A percentile compares a stretch with the other conserved stretches of the same genome.
These are phyloP conservation scores for Sitobion miscanthi DNA, from an alignment of 1,140 invertebrate genomes.

Conservation along the genomic window DNA sequence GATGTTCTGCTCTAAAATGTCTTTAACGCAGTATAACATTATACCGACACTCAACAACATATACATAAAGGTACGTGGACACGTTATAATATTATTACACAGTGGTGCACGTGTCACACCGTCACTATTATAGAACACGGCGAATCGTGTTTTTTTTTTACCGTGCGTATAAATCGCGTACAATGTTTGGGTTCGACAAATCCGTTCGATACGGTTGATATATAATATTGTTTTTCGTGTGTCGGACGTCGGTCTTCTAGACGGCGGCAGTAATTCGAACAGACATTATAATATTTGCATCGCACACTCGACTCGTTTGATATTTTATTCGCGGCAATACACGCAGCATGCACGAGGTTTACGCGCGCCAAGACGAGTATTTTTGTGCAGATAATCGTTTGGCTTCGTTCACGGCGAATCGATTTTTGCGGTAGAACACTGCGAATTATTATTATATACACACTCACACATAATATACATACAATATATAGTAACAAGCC, in stretches of 20 bases:
- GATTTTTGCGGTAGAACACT: neutral
- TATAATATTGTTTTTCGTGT: neutral
- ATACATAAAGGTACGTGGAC: neutral
- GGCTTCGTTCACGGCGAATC: neutral
- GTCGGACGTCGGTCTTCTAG: neutral
- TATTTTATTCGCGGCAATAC: neutral
- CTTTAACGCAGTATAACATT: neutral
- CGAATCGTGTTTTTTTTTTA: neutral
- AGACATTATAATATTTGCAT: neutral
- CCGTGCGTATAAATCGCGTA: neutral
- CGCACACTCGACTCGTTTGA: neutral
- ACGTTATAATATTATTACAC: neutral
- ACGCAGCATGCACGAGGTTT: neutral
- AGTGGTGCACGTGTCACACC: neutral
- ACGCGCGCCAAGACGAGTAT: neutral
- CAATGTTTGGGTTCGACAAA: neutral
- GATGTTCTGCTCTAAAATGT: neutral
- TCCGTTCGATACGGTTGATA: neutral
- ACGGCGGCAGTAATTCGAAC: neutral
- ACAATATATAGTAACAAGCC: too few relatives aligned
- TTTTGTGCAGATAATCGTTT: conserved; percentile 1
- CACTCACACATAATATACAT: too few relatives aligned
- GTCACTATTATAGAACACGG: neutral
- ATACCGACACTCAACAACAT: neutral
- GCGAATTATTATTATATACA: conserved; percentile 1